Evolutionary conservation across 1,140 invertebrate species (phyloP).

Genomic region (Dendroctonus ponderosae): DNA sequence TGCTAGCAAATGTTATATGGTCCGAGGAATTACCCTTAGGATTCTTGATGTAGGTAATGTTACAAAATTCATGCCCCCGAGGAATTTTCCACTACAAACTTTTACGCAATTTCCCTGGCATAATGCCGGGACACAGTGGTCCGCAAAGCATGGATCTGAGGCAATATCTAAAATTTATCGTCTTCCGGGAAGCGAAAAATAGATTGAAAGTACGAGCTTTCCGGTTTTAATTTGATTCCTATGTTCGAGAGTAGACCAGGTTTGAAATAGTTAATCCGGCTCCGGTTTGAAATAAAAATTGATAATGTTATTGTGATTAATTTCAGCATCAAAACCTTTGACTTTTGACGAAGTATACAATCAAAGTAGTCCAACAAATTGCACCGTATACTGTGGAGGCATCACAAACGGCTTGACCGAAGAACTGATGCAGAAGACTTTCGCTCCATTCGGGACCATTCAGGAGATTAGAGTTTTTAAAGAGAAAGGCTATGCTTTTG

Average conservation of each 20-base stretch:
- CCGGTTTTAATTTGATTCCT: too few relatives aligned
- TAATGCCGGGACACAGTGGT: slow-evolving; percentile 19
- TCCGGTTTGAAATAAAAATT: too few relatives aligned
- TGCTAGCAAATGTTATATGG: slow-evolving; percentile 23
- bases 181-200: slow-evolving; percentile 10
- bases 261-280: too few relatives aligned
- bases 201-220: slow-evolving; percentile 1
- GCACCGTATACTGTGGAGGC: slow-evolving; percentile 98
- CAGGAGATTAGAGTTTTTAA: slow-evolving; percentile 98
- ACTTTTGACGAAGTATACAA: slow-evolving; percentile 84
- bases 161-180: slow-evolving; percentile 25
- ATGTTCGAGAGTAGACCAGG: too few relatives aligned
- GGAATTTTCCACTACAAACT: slow-evolving; percentile 25
- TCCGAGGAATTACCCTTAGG: slow-evolving; percentile 31
- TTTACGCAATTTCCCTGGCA: slow-evolving; percentile 27
- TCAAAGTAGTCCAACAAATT: slow-evolving; percentile 97
- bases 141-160: slow-evolving; percentile 14
- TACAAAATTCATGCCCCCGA: slow-evolving; percentile 30
- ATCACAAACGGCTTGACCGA: slow-evolving; percentile 91
- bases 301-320: not conserved
- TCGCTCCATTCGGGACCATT: slow-evolving; percentile 90
- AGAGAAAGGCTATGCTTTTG: slow-evolving; percentile 99
- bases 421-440: slow-evolving; percentile 94
- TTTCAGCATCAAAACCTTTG: slow-evolving; percentile 54
- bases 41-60: slow-evolving; percentile 32